Percentiles rank a stretch among this genome's conserved stretches.
phyloP scores from a whole-genome alignment of 2,888 invertebrate genomes.

The Dryomyza anilis region DNA sequence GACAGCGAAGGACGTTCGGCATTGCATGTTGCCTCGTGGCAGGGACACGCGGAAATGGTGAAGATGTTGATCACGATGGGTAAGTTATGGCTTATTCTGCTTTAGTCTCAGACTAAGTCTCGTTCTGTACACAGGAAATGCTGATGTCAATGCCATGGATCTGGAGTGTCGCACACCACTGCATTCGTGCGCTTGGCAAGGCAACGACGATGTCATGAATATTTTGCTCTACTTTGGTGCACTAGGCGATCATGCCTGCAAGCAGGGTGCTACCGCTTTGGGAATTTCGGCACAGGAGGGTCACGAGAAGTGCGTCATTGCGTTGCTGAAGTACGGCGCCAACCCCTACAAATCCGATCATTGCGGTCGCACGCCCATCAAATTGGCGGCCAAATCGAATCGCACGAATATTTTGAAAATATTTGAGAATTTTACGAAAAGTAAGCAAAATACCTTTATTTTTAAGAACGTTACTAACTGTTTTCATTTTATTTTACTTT shows the following conservation, averaged over 20 bases:
- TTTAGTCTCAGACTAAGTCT: background rate
- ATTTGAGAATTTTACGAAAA: constrained; percentile 71
- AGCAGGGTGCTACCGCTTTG: constrained; percentile 93
- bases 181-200: constrained; percentile 96
- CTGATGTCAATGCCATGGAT: constrained; percentile 86
- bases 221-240: constrained; percentile 82
- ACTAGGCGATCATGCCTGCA: constrained; percentile 85
- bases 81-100: constrained; percentile 44
- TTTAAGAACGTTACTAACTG: background rate
- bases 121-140: constrained; percentile 66
- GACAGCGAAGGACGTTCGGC: constrained; percentile 92
- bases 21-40: constrained; percentile 89
- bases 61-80: constrained; percentile 76
- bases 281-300: constrained; percentile 97
- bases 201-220: constrained; percentile 82
- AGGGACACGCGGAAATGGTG: constrained; percentile 93
- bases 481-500: constrained; percentile 21
- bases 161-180: constrained; percentile 86
- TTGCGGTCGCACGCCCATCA: constrained; percentile 83
- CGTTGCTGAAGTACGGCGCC: constrained; percentile 80
- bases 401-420: constrained; percentile 83
- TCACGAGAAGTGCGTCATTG: constrained; percentile 88
- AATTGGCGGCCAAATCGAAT: constrained; percentile 90
- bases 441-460: constrained; percentile 43
- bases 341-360: constrained; percentile 85